Evolutionary conservation across 35 echinoderm and acorn worm species (phyloP).

Genomic region (Nesometra sesokonis): DNA sequence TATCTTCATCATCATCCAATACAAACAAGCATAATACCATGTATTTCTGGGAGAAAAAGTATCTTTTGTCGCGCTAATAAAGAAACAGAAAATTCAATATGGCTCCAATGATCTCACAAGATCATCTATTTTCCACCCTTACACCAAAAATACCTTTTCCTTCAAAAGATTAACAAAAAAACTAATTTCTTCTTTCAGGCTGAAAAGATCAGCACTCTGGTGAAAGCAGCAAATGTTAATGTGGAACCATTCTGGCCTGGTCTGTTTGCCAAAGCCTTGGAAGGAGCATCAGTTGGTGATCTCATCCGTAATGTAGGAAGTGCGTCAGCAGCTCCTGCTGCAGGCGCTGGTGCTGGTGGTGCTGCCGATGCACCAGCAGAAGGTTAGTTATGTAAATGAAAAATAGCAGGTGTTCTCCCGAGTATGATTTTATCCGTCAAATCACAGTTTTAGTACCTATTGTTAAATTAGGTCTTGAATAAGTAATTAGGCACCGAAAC

Average conservation of each 20-base stretch:
- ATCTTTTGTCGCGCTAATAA: too few relatives aligned
- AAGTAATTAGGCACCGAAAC: too few relatives aligned
- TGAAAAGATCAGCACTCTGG: conserved; percentile 73
- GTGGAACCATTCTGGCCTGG: conserved; percentile 98
- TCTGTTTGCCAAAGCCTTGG: conserved; percentile 78
- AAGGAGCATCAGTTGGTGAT: conserved; percentile 26
- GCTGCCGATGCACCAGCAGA: conserved; percentile 31
- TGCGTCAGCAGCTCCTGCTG: conserved; percentile 49
- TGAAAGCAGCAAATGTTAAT: conserved; percentile 67
- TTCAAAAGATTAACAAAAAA: too few relatives aligned
- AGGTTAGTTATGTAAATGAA: conserved; percentile 21
- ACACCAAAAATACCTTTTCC: too few relatives aligned
- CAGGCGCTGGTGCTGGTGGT: conserved; percentile 25
- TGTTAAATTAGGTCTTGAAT: neutral
- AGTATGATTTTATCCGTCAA: too few relatives aligned
- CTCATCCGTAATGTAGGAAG: conserved; percentile 71
- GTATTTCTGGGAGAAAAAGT: too few relatives aligned
- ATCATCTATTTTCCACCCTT: too few relatives aligned
- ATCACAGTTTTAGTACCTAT: neutral
- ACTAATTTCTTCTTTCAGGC: conserved; percentile 36
- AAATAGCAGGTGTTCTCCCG: too few relatives aligned
- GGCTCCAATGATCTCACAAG: too few relatives aligned
- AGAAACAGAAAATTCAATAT: too few relatives aligned
- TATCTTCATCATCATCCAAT: too few relatives aligned
- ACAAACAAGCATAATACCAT: too few relatives aligned